Percentiles rank a stretch among this genome's conserved stretches.
phyloP scores from a whole-genome alignment of 2,113 vertebrate genomes.

The Ammodytes dubius region DNA sequence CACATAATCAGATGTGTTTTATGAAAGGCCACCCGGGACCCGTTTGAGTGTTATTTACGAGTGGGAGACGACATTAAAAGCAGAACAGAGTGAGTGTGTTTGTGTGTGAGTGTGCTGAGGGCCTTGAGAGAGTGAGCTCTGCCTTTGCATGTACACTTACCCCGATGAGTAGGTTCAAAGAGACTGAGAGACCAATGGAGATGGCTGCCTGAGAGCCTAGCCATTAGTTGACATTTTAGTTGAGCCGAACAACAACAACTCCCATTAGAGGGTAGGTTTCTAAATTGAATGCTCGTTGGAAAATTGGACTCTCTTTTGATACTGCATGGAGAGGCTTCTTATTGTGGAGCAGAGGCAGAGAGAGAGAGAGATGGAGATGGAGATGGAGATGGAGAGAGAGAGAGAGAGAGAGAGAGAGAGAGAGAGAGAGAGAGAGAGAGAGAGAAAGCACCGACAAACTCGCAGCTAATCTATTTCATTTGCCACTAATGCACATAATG shows the following conservation, averaged over 20 bases:
- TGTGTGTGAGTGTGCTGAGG: constrained; percentile 35
- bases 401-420: constrained; percentile 23
- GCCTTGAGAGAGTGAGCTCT: constrained; percentile 22
- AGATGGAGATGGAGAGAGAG: constrained; percentile 17
- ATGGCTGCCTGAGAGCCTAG: constrained; percentile 54
- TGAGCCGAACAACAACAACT: constrained; percentile 46
- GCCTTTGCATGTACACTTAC: constrained; percentile 32
- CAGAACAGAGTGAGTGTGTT: constrained; percentile 53
- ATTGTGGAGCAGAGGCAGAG: constrained; percentile 33
- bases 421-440: constrained; percentile 4
- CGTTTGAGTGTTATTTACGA: constrained; percentile 53
- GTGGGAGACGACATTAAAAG: constrained; percentile 48
- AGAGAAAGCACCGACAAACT: constrained; percentile 2
- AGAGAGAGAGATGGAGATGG: constrained; percentile 24
- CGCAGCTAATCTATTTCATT: constrained; percentile 60
- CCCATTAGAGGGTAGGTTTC: constrained; percentile 66
- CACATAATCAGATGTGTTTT: constrained; percentile 63
- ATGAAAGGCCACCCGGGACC: constrained; percentile 53
- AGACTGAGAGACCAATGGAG: constrained; percentile 43
- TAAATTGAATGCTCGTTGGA: constrained; percentile 51
- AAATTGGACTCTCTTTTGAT: constrained; percentile 54
- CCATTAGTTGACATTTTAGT: constrained; percentile 67
- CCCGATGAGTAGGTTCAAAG: constrained; percentile 51
- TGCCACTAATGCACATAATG: constrained; percentile 54
- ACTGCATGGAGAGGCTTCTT: constrained; percentile 18